Conservation (phyloP, 2,888 invertebrate genomes). For the Phasia obesa region DNA sequence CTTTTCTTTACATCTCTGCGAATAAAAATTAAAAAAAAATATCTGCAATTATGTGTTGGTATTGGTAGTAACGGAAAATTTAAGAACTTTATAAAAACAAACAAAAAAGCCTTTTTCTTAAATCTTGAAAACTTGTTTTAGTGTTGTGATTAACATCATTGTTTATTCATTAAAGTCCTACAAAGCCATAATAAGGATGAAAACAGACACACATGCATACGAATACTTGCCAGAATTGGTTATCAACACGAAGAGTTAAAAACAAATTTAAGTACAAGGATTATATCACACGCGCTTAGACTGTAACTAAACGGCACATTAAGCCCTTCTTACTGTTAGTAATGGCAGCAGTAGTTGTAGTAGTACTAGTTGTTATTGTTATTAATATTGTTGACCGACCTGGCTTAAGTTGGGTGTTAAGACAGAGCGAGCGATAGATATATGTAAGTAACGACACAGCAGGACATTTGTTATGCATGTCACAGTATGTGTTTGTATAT, state of each 20-base stretch:
- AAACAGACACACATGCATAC: background rate
- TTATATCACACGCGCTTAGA: conserved; percentile 51
- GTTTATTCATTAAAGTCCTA: conserved; percentile 52
- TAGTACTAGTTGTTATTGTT: background rate
- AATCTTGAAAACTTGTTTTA: background rate
- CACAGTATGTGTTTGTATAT: background rate
- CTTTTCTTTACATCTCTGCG: background rate
- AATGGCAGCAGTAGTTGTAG: background rate
- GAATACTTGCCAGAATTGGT: background rate
- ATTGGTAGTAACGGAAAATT: background rate
- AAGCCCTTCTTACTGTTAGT: conserved; percentile 37
- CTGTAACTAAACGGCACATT: conserved; percentile 38
- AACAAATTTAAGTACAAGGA: conserved; percentile 39
- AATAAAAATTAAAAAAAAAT: background rate
- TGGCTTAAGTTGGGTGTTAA: conserved; percentile 31
- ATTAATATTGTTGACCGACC: background rate
- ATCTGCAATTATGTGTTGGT: background rate
- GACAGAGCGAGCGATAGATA: no score
- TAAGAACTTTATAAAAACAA: conserved; percentile 14
- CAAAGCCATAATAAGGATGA: conserved; percentile 34
- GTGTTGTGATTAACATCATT: conserved; percentile 47
- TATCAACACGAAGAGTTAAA: conserved; percentile 1
- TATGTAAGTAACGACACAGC: conserved; percentile 33
- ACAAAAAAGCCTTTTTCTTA: background rate
- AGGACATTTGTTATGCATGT: conserved; percentile 15